A percentile compares a stretch with the other conserved stretches of the same genome.
phyloP scores from a whole-genome alignment of 2,888 invertebrate genomes.

The Hydropsyche betteni region DNA sequence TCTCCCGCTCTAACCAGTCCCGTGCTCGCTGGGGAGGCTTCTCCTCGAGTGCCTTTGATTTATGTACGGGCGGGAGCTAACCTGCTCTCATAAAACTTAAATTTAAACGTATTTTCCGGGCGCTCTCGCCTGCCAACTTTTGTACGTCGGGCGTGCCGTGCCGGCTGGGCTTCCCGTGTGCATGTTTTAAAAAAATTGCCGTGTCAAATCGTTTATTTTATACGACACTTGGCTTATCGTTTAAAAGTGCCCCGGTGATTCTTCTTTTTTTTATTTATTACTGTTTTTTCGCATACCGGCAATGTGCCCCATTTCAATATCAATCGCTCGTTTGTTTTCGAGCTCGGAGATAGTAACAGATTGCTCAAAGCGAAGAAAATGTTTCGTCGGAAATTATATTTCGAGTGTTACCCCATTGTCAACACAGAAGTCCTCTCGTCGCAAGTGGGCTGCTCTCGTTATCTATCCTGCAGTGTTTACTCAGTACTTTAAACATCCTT shows the following conservation, averaged over 20 bases:
- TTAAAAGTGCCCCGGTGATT: no score
- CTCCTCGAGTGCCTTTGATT: constrained; percentile 43
- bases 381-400: constrained; percentile 27
- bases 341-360: not conserved
- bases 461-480: constrained; percentile 41
- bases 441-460: constrained; percentile 35
- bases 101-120: constrained; percentile 47
- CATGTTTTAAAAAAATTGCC: constrained; percentile 34
- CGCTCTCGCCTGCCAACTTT: constrained; percentile 40
- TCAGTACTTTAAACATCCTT: constrained; percentile 43
- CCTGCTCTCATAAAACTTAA: constrained; percentile 45
- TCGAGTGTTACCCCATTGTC: constrained; percentile 28
- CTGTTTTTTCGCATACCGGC: no score
- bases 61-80: constrained; percentile 42
- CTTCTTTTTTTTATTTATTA: no score
- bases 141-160: constrained; percentile 20
- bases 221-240: not conserved
- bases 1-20: not conserved
- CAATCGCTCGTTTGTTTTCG: not conserved
- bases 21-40: constrained; percentile 26
- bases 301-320: not conserved
- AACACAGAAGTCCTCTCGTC: constrained; percentile 9
- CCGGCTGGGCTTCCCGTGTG: not conserved
- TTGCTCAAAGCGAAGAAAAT: constrained; percentile 9
- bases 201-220: constrained; percentile 40